Evolutionary conservation across 2,113 vertebrate species (phyloP).

Genomic region (Beaufortia kweichowensis): DNA sequence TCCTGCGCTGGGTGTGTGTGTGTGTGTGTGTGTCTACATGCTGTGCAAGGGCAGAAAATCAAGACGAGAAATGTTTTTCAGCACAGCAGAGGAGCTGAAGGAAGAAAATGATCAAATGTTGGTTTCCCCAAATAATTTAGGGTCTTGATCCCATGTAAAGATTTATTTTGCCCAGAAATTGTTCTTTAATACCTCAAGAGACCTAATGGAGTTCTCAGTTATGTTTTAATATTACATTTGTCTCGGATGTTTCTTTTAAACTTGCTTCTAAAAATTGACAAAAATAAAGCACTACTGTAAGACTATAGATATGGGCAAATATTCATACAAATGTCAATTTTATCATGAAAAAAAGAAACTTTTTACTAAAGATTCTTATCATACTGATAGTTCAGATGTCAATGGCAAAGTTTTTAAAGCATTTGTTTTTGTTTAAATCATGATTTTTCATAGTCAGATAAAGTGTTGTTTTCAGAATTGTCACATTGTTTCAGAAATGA

Average conservation of each 20-base stretch:
- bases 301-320: too few relatives aligned
- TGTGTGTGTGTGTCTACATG: slow-evolving; percentile 28
- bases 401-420: too few relatives aligned
- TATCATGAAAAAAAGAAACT: too few relatives aligned
- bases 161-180: not conserved
- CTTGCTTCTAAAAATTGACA: not conserved
- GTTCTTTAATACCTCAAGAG: not conserved
- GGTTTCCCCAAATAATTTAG: too few relatives aligned
- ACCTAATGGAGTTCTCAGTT: not conserved
- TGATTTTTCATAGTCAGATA: too few relatives aligned
- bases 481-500: too few relatives aligned
- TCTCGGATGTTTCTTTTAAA: too few relatives aligned
- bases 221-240: not conserved
- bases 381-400: too few relatives aligned
- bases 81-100: not conserved
- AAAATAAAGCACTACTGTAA: slow-evolving; percentile 53
- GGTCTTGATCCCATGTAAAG: not conserved
- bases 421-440: too few relatives aligned
- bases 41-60: slow-evolving; percentile 32
- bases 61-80: slow-evolving; percentile 43
- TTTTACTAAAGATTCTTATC: too few relatives aligned
- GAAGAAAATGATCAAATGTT: not conserved
- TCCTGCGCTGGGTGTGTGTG: not conserved
- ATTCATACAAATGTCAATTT: too few relatives aligned
- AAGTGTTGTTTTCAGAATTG: too few relatives aligned